Evolutionary conservation across 2,888 invertebrate species (phyloP).

Genomic region (Cylloceria caligata): DNA sequence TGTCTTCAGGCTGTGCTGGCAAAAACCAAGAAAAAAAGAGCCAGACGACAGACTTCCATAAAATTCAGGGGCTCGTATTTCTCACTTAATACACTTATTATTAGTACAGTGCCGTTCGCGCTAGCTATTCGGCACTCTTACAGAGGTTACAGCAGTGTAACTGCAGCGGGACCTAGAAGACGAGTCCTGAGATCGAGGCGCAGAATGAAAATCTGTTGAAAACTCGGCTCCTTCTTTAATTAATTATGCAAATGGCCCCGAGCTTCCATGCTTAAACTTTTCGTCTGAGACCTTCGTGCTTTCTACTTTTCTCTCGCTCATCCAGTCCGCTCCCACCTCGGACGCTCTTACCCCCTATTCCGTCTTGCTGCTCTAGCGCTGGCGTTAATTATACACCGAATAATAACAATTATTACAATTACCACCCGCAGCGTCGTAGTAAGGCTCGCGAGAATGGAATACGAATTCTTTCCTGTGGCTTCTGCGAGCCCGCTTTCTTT

Average conservation of each 20-base stretch:
- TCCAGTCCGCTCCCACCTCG: conserved; percentile 32
- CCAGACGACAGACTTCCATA: not conserved
- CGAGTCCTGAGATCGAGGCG: conserved; percentile 68
- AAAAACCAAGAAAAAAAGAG: not conserved
- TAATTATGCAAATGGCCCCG: conserved; percentile 82
- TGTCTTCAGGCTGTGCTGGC: not conserved
- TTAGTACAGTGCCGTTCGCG: conserved; percentile 3
- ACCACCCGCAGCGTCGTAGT: conserved; percentile 74
- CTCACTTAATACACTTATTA: conserved; percentile 34
- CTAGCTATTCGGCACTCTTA: conserved; percentile 29
- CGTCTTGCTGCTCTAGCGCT: conserved; percentile 71
- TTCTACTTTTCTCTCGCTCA: conserved; percentile 65
- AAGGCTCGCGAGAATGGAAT: conserved; percentile 70
- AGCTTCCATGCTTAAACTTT: conserved; percentile 81
- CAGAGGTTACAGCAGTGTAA: conserved; percentile 5
- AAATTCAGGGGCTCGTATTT: conserved; percentile 24
- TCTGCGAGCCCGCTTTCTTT: conserved; percentile 28
- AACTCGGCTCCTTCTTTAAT: conserved; percentile 82
- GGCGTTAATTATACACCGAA: conserved; percentile 83
- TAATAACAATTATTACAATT: conserved; percentile 83
- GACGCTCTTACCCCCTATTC: conserved; percentile 18
- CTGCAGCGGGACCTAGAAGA: conserved; percentile 43
- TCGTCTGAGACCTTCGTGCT: conserved; percentile 76
- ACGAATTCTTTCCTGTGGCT: conserved; percentile 68
- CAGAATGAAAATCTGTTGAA: conserved; percentile 81